Base-by-base conservation (phyloP, 2,888 invertebrate species). In the Electrophaes corylata region DNA sequence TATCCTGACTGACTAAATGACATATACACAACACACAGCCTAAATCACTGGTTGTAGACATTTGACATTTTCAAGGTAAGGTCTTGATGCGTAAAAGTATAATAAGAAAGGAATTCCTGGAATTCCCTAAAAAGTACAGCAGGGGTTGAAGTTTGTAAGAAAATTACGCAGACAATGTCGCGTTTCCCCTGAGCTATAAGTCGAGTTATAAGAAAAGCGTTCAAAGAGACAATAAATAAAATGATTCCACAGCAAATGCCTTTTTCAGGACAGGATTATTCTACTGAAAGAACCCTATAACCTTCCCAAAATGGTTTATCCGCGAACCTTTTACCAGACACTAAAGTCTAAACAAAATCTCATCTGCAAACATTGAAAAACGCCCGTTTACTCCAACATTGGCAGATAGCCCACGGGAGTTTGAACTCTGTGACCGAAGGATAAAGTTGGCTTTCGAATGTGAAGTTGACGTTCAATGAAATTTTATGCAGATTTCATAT, bases 401-500 rank as follows among this genome's bases (percentile, higher is more conserved):
- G 37, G 40, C 23, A 40, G 18, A 23, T 20, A 16, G 16, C 14
- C 18, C 49, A 31, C 2, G 4, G 14, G 49, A 56, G 10, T 31
- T 44, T 26, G 14, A 18, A 57, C 50, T 40, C 39, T 46, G 40
- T 33, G 0, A 6, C 3, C 18, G 8, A 0, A 8, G 18, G 0
- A 40, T 50, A 57, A 16, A 35, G 55, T 44, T 6, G 20, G 23
- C 5, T 53, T 57, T 61, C 16, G 35, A 3, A 10, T 20, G 33
- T 8, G 5, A 16, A 3, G 10, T 23, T 8, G 16, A 45, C 44
- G 50, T 55, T 48, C 52, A 70, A 71, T 69, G 72, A 68, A 70
- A 70, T 73, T 76, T 79, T 78, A 76, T 76, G 75, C 77, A 79
- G 77, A 81, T 83, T 80, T 79, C 80, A 81, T 82, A 82, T 83